Conservation (phyloP, 2,113 vertebrate species). For the Catharus bicknelli region DNA sequence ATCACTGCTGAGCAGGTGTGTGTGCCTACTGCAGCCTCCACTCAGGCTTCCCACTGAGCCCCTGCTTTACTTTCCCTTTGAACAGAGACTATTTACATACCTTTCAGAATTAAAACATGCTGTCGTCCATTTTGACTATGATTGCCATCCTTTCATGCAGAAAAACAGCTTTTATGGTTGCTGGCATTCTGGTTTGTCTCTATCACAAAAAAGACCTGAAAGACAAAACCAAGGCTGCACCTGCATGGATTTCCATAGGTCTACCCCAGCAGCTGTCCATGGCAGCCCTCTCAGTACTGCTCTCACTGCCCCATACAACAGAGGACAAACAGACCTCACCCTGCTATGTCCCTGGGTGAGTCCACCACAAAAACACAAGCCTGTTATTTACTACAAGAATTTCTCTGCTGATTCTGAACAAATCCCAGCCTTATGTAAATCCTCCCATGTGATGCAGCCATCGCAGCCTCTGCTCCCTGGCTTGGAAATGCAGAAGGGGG, state of each 20-base stretch:
- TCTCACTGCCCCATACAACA: neutral
- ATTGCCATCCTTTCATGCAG: neutral
- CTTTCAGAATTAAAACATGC: neutral
- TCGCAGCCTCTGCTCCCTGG: neutral
- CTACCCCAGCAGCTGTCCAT: neutral
- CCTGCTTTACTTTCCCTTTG: neutral
- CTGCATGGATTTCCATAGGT: neutral
- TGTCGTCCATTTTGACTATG: neutral
- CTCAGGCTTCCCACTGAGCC: neutral
- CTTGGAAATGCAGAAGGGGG: neutral
- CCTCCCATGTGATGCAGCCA: accelerated
- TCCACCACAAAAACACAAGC: neutral
- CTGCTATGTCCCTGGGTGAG: neutral
- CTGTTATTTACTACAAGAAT: neutral
- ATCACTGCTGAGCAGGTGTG: neutral
- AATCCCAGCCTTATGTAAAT: neutral
- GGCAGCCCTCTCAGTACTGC: neutral
- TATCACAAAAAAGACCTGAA: neutral
- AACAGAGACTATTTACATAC: neutral
- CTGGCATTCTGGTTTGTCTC: neutral
- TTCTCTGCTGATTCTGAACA: neutral
- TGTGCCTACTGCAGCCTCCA: neutral
- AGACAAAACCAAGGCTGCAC: neutral
- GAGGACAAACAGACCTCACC: neutral
- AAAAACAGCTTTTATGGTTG: neutral